Evolutionary conservation across 2,888 invertebrate genomes (phyloP).

Genomic region (Chrysomela aeneicollis): DNA sequence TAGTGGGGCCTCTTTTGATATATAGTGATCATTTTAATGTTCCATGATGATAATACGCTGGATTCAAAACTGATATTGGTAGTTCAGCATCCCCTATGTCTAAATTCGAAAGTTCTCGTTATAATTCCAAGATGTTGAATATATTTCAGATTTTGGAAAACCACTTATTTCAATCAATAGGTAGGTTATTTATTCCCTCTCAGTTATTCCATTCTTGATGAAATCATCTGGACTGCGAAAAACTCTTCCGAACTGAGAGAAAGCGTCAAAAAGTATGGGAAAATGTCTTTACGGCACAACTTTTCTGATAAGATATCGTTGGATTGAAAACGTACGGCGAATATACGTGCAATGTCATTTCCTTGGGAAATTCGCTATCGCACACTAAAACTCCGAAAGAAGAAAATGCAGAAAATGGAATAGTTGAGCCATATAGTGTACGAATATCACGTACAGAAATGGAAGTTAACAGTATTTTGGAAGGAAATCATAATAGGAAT

Average conservation of each 20-base stretch:
- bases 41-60: too few species aligned
- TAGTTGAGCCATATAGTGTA: background rate
- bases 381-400: conserved; percentile 47
- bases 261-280: background rate
- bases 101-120: too few species aligned
- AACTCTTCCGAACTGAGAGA: background rate
- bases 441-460: background rate
- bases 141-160: too few species aligned
- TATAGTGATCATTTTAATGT: too few species aligned
- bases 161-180: too few species aligned
- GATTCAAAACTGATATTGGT: too few species aligned
- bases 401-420: conserved; percentile 38
- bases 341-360: conserved; percentile 41
- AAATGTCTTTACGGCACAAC: conserved; percentile 36
- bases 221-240: background rate
- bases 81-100: too few species aligned
- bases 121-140: too few species aligned
- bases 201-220: too few species aligned
- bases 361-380: conserved; percentile 37
- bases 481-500: too few species aligned
- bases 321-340: conserved; percentile 46
- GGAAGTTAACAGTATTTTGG: background rate
- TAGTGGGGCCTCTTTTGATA: too few species aligned
- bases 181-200: too few species aligned
- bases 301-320: conserved; percentile 51